Conservation (phyloP, 2,888 invertebrate genomes). For the Acleris literana region DNA sequence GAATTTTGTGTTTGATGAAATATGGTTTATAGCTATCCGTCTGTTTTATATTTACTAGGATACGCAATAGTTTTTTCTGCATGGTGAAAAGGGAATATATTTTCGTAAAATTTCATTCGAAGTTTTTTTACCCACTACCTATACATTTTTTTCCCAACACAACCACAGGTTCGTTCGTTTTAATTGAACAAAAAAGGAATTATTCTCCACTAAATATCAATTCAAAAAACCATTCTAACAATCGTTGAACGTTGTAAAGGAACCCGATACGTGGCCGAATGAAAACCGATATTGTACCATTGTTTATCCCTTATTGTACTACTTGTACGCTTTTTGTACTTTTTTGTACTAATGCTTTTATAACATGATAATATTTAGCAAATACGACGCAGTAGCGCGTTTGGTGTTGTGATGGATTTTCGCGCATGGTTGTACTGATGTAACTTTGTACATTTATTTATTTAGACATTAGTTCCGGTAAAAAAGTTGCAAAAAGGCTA, state of each 20-base stretch:
- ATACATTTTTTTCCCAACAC: neutral
- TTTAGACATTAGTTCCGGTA: neutral
- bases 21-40: too few species aligned
- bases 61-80: too few species aligned
- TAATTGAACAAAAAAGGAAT: neutral
- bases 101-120: neutral
- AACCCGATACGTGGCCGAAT: slow-evolving; percentile 33
- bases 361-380: slow-evolving; percentile 55
- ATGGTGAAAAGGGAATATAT: too few species aligned
- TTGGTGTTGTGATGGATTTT: slow-evolving; percentile 29
- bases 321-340: slow-evolving; percentile 30
- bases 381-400: slow-evolving; percentile 51
- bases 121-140: neutral
- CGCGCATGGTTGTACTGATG: slow-evolving; percentile 19
- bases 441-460: neutral
- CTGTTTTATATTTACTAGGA: too few species aligned
- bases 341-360: slow-evolving; percentile 37
- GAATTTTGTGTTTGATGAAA: too few species aligned
- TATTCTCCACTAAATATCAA: neutral
- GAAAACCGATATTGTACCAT: slow-evolving; percentile 49
- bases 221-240: slow-evolving; percentile 41
- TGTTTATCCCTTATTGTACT: slow-evolving; percentile 38
- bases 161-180: neutral
- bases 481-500: neutral
- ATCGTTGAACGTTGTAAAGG: slow-evolving; percentile 17